Evolutionary conservation across 2,797 vertebrate species (phyloP).

Genomic region (Limosa lapponica): DNA sequence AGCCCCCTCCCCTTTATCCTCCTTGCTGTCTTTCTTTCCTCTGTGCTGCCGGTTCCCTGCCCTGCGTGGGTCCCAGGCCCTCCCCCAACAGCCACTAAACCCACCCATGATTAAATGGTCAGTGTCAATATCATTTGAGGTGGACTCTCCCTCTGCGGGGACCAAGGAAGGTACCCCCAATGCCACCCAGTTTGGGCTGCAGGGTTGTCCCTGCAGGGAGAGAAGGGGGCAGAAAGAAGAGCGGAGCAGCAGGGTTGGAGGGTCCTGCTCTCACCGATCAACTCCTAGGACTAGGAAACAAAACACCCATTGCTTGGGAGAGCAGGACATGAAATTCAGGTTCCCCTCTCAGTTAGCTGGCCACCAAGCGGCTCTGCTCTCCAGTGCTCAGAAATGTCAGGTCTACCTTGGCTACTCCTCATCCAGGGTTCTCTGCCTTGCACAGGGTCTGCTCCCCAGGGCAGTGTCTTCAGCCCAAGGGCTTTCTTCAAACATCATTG

Average conservation of each 20-base stretch:
- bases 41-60: accelerated
- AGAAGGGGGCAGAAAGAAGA: not conserved
- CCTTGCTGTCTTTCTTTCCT: not conserved
- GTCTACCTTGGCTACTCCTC: not conserved
- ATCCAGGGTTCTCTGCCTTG: not conserved
- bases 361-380: not conserved
- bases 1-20: not conserved
- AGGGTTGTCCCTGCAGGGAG: not conserved
- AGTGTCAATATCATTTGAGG: not conserved
- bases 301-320: not conserved
- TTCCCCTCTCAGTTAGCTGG: not conserved
- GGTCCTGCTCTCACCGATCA: not conserved
- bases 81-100: not conserved
- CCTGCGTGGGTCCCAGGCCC: not conserved
- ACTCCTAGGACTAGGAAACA: not conserved
- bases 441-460: not conserved
- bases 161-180: not conserved
- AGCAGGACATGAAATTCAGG: not conserved
- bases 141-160: no score
- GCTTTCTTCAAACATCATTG: accelerated
- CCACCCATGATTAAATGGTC: not conserved
- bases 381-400: not conserved
- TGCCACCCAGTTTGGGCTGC: not conserved
- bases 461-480: not conserved
- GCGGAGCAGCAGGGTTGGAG: not conserved